These are phyloP conservation scores for Uria aalge DNA, from an alignment of 2,113 vertebrate species.

Conservation along the genomic window DNA sequence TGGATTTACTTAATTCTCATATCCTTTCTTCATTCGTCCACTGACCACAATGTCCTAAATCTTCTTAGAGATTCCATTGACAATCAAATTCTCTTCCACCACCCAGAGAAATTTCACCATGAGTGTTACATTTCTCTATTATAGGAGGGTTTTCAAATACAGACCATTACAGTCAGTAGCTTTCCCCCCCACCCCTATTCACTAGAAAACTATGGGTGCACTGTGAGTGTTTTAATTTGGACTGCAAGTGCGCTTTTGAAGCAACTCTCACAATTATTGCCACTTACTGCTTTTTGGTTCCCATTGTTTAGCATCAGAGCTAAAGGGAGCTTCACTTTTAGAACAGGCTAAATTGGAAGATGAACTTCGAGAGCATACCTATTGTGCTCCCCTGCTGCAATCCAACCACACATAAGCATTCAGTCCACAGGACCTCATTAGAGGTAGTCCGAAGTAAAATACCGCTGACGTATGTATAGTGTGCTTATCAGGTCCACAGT, in stretches of 20 bases:
- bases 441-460: background rate
- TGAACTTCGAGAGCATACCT: background rate
- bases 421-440: background rate
- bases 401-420: background rate
- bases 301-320: background rate
- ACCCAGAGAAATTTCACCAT: background rate
- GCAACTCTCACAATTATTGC: background rate
- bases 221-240: background rate
- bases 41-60: background rate
- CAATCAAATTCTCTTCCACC: background rate
- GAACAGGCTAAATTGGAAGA: background rate
- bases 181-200: fast-evolving
- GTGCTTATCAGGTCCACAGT: background rate
- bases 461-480: background rate
- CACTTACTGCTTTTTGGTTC: background rate
- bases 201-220: background rate
- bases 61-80: background rate
- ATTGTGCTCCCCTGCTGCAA: background rate
- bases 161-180: background rate
- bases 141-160: background rate
- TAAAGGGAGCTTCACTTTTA: background rate
- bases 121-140: background rate
- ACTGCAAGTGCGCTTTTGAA: background rate
- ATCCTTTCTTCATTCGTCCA: background rate
- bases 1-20: background rate